phyloP scores from a whole-genome alignment of 2,797 vertebrate species.

The Oreonectes daqikongensis region DNA sequence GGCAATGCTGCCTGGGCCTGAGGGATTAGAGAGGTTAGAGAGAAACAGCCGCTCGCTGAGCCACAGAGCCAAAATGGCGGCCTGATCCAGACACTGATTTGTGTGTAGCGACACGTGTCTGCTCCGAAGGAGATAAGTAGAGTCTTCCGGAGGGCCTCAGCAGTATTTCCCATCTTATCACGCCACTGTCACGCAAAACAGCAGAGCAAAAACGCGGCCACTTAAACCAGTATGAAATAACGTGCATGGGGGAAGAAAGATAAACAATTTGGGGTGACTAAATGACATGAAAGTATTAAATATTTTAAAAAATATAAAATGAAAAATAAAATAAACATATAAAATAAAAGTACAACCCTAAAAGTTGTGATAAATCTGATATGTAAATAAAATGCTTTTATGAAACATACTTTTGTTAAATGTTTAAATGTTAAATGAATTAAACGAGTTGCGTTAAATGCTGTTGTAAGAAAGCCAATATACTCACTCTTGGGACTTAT shows the following conservation, averaged over 20 bases:
- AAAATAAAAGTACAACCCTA: too few species aligned
- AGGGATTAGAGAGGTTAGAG: slow-evolving; percentile 49
- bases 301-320: background rate
- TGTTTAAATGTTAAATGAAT: too few species aligned
- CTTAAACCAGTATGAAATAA: slow-evolving; percentile 42
- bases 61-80: slow-evolving; percentile 54
- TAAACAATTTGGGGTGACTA: background rate
- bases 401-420: too few species aligned
- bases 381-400: too few species aligned
- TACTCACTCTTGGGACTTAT: background rate
- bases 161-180: slow-evolving; percentile 53
- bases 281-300: background rate
- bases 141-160: slow-evolving; percentile 45
- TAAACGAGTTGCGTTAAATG: too few species aligned
- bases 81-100: slow-evolving; percentile 67
- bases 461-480: too few species aligned
- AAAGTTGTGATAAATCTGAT: too few species aligned
- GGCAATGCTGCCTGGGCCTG: slow-evolving; percentile 30
- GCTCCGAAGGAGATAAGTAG: slow-evolving; percentile 42
- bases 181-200: slow-evolving; percentile 20
- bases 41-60: slow-evolving; percentile 51
- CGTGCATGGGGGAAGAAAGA: background rate
- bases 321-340: background rate
- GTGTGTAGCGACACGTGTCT: slow-evolving; percentile 39
- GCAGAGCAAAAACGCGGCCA: slow-evolving; percentile 6